Conservation (phyloP, 2,113 vertebrate species). For the Diphyllodes magnificus region DNA sequence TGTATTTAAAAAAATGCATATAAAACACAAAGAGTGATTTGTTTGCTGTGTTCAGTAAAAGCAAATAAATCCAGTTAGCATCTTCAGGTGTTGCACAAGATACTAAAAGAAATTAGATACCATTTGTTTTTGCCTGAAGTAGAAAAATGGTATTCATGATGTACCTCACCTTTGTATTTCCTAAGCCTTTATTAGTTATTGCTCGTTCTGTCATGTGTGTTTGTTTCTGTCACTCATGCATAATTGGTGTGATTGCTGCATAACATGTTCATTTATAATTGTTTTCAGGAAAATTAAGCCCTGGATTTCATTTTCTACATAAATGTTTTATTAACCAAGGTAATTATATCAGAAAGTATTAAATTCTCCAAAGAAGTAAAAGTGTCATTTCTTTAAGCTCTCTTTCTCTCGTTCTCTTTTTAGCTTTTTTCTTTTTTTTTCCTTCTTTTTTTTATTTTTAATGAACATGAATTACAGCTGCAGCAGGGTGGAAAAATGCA, state of each 20-base stretch:
- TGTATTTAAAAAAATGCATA: fast-evolving
- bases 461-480: not conserved
- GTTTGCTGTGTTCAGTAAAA: not conserved
- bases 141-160: not conserved
- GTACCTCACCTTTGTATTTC: not conserved
- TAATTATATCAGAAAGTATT: not conserved
- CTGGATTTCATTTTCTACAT: not conserved
- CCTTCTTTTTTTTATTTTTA: not conserved
- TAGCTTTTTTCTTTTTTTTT: too few species aligned
- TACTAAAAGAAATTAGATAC: not conserved
- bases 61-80: not conserved
- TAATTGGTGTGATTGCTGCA: not conserved
- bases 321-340: not conserved
- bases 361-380: not conserved
- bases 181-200: not conserved
- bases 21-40: not conserved
- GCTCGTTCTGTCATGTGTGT: not conserved
- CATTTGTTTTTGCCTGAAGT: not conserved
- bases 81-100: not conserved
- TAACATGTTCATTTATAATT: not conserved
- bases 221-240: not conserved
- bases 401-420: not conserved
- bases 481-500: not conserved
- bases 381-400: not conserved
- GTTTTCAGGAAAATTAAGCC: not conserved